Base-by-base conservation (phyloP, 2,888 invertebrate genomes). In the Lepidocyrtinus sp. region DNA sequence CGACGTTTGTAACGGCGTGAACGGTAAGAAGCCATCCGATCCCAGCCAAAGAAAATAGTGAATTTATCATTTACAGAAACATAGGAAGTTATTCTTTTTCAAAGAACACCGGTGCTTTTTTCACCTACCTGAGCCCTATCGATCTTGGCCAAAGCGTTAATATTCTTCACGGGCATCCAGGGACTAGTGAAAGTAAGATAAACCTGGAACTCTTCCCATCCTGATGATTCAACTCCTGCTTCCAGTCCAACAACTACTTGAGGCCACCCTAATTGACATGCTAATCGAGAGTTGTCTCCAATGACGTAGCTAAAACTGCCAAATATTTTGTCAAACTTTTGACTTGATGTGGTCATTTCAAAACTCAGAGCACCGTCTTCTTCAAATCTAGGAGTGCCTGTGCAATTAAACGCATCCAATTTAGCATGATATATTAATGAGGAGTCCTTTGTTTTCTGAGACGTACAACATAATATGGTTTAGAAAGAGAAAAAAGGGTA, bases 241-340 rank as follows among this genome's bases (percentile, higher is more conserved):
- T 87, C 87, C 7, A 86, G 70, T 21, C 84, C 84, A 22, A 87
- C 78, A 70, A 87, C 84, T 46, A 83, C 85, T 81, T 84, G 83
- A 65, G 87, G 85, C 86, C 86, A 87, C 55, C 87, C 87, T 79
- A 86, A 84, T 85, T 86, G 86, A 82, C 85, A 85, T 83, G 85
- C 84, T 71, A 87, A 81, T 83, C 85, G 76, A 62, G 83, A 83
- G 62, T 82, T 86, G 84, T 85, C 85, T 59, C 86, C 87, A 73
- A 84, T 83, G 70, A 84, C 83, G 82, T 87, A 87, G 83, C 83
- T 87, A 55, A 87, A 81, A 75, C 85, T 87, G 67, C 85, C 87
- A 85, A 87, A 87, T 84, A 87, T 86, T 84, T 85, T 87, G 84
- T 87, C 87, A 81, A 84, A 85, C 78, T 83, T 83, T 71, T 84